Percentiles rank a stretch among this genome's conserved stretches.
These are phyloP conservation scores for Orthosia cruda DNA, from an alignment of 2,888 invertebrate species.

Conservation along the genomic window DNA sequence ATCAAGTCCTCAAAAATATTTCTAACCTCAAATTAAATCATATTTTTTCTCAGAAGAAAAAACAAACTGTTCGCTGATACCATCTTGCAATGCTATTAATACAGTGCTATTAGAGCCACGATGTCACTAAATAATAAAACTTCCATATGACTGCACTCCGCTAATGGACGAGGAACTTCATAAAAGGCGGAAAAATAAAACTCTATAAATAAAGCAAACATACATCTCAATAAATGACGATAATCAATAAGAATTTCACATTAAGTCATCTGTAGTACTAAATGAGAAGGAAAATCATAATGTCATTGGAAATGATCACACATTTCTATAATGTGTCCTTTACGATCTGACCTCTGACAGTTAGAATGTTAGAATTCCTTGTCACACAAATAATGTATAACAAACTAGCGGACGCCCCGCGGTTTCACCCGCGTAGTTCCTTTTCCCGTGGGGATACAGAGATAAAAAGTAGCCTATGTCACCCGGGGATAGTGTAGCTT, in stretches of 20 bases:
- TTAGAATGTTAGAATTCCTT: neutral
- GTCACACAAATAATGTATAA: neutral
- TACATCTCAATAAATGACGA: conserved; percentile 1
- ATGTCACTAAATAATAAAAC: conserved; percentile 7
- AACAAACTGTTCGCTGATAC: neutral
- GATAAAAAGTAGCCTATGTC: no score
- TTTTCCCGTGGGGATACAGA: no score
- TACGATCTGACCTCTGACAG: conserved; percentile 10
- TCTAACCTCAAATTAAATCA: neutral
- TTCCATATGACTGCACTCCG: conserved; percentile 2
- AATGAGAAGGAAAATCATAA: conserved; percentile 31
- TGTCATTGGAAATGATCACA: neutral
- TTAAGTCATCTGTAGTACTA: neutral
- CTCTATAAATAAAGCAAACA: conserved; percentile 21
- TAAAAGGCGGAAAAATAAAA: conserved; percentile 1
- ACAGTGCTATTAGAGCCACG: conserved; percentile 9
- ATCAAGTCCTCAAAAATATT: neutral
- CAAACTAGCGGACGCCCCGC: neutral
- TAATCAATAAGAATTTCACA: conserved; percentile 3
- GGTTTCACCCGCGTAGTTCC: no score
- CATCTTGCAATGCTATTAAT: conserved; percentile 11
- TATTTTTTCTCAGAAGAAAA: neutral
- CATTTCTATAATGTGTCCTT: conserved; percentile 22
- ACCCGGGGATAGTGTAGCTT: no score
- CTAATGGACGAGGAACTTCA: conserved; percentile 7